phyloP scores from a whole-genome alignment of 2,888 invertebrate species.

The Sesamia inferens region DNA sequence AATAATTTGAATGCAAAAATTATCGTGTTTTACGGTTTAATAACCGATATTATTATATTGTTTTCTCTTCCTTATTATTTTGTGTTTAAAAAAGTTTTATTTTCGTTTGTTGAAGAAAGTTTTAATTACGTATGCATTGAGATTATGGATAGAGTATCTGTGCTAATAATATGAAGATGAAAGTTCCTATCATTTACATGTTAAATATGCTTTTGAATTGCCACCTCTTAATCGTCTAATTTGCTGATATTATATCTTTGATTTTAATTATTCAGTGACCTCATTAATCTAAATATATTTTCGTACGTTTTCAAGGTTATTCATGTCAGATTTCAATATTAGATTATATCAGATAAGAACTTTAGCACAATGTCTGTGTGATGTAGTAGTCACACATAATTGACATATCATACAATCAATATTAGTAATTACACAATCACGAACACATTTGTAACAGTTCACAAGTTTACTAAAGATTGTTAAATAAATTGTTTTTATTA shows the following conservation, averaged over 20 bases:
- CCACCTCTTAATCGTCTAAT: not conserved
- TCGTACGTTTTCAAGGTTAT: not conserved
- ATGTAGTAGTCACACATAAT: too few species aligned
- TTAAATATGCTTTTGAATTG: not conserved
- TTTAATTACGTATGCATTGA: slow-evolving; percentile 43
- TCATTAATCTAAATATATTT: not conserved
- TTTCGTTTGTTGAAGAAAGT: slow-evolving; percentile 44
- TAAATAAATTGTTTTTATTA: too few species aligned
- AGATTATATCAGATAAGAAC: not conserved
- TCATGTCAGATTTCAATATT: not conserved
- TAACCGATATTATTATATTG: slow-evolving; percentile 27
- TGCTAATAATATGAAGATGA: slow-evolving; percentile 26
- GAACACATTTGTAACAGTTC: too few species aligned
- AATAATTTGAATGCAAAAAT: slow-evolving; percentile 20
- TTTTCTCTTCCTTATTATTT: slow-evolving; percentile 50
- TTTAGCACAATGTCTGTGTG: not conserved
- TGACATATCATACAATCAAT: not conserved
- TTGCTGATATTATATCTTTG: not conserved
- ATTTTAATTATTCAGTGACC: slow-evolving; percentile 2
- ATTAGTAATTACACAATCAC: too few species aligned
- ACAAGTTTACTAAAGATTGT: too few species aligned
- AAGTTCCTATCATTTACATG: slow-evolving; percentile 27
- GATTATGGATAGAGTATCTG: slow-evolving; percentile 19
- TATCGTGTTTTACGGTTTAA: slow-evolving; percentile 33
- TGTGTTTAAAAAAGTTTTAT: slow-evolving; percentile 22